These are phyloP conservation scores for Stegastes partitus DNA, from an alignment of 2,113 vertebrate species.

Conservation along the genomic window DNA sequence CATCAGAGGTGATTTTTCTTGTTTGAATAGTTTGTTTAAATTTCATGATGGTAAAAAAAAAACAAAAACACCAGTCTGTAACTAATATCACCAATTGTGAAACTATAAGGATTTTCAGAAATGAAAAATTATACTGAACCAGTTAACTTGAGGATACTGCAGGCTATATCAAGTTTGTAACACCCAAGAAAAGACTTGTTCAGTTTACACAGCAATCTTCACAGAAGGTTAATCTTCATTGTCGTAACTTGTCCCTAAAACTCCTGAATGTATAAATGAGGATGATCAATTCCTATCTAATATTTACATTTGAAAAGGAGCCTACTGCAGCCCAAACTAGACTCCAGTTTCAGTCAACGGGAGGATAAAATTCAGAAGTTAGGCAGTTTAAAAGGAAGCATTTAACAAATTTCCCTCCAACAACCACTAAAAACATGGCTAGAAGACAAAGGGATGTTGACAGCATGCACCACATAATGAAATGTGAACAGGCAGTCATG, in stretches of 20 bases:
- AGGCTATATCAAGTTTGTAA: constrained; percentile 34
- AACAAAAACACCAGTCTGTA: neutral
- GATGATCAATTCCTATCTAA: constrained; percentile 42
- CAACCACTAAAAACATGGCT: constrained; percentile 38
- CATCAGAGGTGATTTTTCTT: constrained; percentile 22
- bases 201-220: constrained; percentile 51
- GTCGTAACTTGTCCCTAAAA: constrained; percentile 30
- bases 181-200: constrained; percentile 42
- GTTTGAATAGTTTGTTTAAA: constrained; percentile 25
- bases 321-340: constrained; percentile 5
- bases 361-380: constrained; percentile 47
- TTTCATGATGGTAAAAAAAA: constrained; percentile 14
- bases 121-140: constrained; percentile 15
- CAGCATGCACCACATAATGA: constrained; percentile 62
- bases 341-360: constrained; percentile 30
- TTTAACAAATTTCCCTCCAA: constrained; percentile 28
- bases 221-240: constrained; percentile 23
- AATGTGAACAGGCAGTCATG: constrained; percentile 54
- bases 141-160: constrained; percentile 16
- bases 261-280: constrained; percentile 50
- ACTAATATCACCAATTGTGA: constrained; percentile 13
- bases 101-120: constrained; percentile 14
- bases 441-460: constrained; percentile 45
- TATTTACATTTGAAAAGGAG: constrained; percentile 70
- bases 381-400: constrained; percentile 48